Percentiles rank a stretch among this genome's conserved stretches.
Conservation (phyloP, 2,113 vertebrate genomes). For the Pteronura brasiliensis region DNA sequence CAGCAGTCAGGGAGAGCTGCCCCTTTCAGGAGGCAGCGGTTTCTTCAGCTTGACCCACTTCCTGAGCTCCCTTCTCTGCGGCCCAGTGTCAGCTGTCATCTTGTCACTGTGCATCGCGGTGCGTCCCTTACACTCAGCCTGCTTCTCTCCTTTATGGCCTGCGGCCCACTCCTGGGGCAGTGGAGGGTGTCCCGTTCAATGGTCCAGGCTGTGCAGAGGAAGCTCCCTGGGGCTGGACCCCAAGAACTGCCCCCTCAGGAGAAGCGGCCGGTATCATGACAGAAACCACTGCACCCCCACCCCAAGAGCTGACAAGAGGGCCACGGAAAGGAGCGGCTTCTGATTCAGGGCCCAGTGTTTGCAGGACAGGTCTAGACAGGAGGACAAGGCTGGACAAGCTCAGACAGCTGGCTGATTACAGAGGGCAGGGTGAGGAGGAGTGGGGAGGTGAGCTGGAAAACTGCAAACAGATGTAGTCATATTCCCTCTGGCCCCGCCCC, state of each 20-base stretch:
- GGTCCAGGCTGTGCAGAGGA: not conserved
- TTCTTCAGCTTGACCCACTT: not conserved
- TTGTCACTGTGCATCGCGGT: not conserved
- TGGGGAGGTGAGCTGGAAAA: not conserved
- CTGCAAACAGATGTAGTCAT: not conserved
- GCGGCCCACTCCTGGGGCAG: not conserved
- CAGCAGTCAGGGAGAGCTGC: not conserved
- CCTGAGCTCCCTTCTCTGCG: not conserved
- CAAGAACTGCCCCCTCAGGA: not conserved
- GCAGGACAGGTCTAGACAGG: slow-evolving; percentile 53
- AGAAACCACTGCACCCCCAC: not conserved
- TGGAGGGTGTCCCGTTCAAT: not conserved
- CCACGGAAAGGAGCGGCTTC: not conserved
- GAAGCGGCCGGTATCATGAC: not conserved
- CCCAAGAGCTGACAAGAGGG: not conserved
- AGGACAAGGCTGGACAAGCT: slow-evolving; percentile 18
- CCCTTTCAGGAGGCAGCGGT: rapidly evolving
- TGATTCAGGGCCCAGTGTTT: slow-evolving; percentile 6
- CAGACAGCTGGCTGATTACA: not conserved
- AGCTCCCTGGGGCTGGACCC: not conserved
- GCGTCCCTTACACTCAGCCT: not conserved
- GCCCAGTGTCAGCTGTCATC: not conserved
- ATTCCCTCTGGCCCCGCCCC: not conserved
- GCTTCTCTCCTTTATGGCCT: not conserved
- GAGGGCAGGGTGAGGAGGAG: not conserved